phyloP scores from a whole-genome alignment of 2,888 invertebrate genomes.

The Mythimna vitellina region DNA sequence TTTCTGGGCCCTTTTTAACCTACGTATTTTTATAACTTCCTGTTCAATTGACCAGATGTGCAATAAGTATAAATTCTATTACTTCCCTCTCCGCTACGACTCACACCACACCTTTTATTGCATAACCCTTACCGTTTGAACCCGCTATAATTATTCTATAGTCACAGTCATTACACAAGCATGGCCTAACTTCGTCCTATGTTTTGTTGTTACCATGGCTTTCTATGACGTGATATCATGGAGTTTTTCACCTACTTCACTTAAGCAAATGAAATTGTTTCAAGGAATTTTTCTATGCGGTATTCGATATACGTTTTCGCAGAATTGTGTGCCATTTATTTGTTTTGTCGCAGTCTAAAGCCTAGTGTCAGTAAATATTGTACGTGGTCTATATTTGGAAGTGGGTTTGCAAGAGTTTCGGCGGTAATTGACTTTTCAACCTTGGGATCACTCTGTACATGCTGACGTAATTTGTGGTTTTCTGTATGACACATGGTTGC shows the following conservation, averaged over 20 bases:
- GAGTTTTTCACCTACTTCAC: constrained; percentile 53
- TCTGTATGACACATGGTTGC: neutral
- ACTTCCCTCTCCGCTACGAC: constrained; percentile 53
- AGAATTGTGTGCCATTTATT: constrained; percentile 13
- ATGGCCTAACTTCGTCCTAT: constrained; percentile 58
- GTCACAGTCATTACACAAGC: constrained; percentile 57
- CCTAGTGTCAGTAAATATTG: neutral
- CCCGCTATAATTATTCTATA: constrained; percentile 74
- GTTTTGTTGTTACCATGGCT: constrained; percentile 43
- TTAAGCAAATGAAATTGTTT: constrained; percentile 43
- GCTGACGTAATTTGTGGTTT: neutral
- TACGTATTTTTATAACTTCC: neutral
- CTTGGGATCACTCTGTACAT: neutral
- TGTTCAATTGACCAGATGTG: neutral
- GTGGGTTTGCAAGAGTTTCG: too few species aligned
- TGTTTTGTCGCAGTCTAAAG: neutral
- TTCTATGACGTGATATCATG: constrained; percentile 50
- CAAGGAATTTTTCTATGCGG: constrained; percentile 17
- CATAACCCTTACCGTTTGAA: constrained; percentile 73
- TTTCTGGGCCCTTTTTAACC: neutral
- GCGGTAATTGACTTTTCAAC: neutral
- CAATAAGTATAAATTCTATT: neutral
- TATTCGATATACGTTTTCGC: constrained; percentile 14
- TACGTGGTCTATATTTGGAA: neutral
- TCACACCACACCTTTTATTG: constrained; percentile 65